Percentiles rank a stretch among this genome's conserved stretches.
These are phyloP conservation scores for Chrosomus eos DNA, from an alignment of 2,797 vertebrate species.

Conservation along the genomic window DNA sequence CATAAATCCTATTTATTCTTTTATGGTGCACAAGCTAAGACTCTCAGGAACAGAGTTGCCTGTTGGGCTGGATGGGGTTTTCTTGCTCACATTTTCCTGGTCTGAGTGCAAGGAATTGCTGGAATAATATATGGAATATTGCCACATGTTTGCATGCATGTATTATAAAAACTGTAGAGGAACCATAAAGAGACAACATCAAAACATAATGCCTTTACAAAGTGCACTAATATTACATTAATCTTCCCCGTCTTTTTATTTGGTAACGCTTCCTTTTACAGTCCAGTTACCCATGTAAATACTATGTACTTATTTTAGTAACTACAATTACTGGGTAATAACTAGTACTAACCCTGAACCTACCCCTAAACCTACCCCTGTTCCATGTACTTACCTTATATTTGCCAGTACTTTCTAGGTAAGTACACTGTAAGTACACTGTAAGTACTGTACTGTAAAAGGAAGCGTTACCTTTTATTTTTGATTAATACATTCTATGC, in stretches of 20 bases:
- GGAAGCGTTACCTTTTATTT: no score
- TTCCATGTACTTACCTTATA: no score
- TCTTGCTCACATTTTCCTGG: not conserved
- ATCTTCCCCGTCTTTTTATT: not conserved
- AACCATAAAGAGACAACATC: not conserved
- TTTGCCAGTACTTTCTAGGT: no score
- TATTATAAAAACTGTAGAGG: not conserved
- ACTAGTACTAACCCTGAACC: no score
- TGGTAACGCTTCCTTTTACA: no score
- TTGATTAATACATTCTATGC: not conserved
- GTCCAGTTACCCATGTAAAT: no score
- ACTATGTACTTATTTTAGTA: no score
- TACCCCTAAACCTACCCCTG: no score
- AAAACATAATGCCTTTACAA: conserved; percentile 5
- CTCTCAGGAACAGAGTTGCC: conserved; percentile 76
- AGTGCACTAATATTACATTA: not conserved
- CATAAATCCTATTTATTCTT: conserved; percentile 85
- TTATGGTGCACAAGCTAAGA: conserved; percentile 77
- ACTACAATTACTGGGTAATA: no score
- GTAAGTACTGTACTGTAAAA: no score
- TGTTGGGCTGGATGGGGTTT: conserved; percentile 72
- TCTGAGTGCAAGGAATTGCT: conserved; percentile 5
- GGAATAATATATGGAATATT: conserved; percentile 11
- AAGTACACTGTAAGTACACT: no score
- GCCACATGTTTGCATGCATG: not conserved